Percentiles rank a stretch among this genome's conserved stretches.
Evolutionary conservation across 2,797 vertebrate genomes (phyloP).

Genomic region (Poecilia gillii): DNA sequence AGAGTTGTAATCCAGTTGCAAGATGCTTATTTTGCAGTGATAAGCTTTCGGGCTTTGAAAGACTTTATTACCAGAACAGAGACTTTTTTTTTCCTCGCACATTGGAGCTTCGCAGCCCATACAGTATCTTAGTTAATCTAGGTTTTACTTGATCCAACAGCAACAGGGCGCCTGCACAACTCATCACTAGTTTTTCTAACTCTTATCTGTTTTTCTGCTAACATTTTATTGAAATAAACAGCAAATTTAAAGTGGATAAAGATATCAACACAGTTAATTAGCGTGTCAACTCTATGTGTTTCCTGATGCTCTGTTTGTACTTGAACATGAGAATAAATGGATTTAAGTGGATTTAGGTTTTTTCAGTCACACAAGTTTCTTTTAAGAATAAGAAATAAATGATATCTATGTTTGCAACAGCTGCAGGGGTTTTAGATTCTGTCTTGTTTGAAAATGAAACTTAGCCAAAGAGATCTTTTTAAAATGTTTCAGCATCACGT

Average conservation of each 20-base stretch:
- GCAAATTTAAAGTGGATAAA: not conserved
- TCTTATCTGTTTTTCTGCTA: conserved; percentile 34
- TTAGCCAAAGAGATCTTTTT: not conserved
- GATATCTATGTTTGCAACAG: not conserved
- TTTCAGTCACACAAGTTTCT: not conserved
- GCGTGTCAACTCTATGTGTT: accelerated
- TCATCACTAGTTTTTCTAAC: conserved; percentile 36
- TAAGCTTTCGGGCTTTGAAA: conserved; percentile 76
- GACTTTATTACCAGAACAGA: conserved; percentile 71
- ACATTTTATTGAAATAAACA: conserved; percentile 38
- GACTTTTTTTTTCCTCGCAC: conserved; percentile 43
- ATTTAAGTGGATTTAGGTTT: not conserved
- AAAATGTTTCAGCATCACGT: not conserved
- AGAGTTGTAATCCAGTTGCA: conserved; percentile 78
- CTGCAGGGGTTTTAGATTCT: not conserved
- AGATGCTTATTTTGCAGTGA: conserved; percentile 78
- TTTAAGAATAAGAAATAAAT: not conserved
- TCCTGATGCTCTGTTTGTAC: not conserved
- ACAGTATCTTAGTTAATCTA: conserved; percentile 70
- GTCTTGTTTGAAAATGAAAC: not conserved
- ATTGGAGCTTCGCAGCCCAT: conserved; percentile 61
- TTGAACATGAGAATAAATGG: not conserved
- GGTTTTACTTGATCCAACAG: conserved; percentile 69
- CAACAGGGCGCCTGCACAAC: conserved; percentile 41
- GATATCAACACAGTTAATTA: not conserved